Percentiles rank a stretch among this genome's conserved stretches.
These are phyloP conservation scores for Drosophila kikkawai DNA, from an alignment of 1,140 invertebrate species.

Conservation along the genomic window DNA sequence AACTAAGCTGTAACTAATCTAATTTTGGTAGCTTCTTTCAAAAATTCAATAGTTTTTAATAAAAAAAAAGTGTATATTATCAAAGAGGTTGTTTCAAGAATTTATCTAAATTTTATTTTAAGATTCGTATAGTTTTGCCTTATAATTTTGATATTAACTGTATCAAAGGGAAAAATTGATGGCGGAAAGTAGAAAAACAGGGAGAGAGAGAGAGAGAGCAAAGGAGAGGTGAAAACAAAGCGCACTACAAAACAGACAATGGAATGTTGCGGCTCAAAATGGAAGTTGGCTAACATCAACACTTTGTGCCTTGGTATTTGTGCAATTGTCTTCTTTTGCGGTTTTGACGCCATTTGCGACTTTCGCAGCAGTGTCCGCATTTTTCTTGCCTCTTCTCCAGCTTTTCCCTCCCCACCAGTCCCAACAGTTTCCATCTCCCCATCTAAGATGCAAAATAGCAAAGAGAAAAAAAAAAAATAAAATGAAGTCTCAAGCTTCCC, in stretches of 20 bases:
- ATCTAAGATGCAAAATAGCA: slow-evolving; percentile 51
- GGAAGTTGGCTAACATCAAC: slow-evolving; percentile 75
- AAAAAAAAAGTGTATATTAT: background rate
- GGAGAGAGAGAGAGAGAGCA: background rate
- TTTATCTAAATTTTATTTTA: background rate
- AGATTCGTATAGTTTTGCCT: background rate
- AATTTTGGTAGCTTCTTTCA: no score
- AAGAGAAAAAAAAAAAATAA: slow-evolving; percentile 9
- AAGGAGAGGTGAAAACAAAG: slow-evolving; percentile 56
- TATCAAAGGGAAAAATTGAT: slow-evolving; percentile 39
- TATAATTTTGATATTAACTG: slow-evolving; percentile 6
- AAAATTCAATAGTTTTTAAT: background rate
- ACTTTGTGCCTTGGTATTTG: slow-evolving; percentile 46
- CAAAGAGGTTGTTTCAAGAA: no score
- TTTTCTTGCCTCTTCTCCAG: slow-evolving; percentile 39
- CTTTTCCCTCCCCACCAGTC: background rate
- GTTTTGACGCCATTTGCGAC: slow-evolving; percentile 56
- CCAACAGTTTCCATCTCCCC: slow-evolving; percentile 26
- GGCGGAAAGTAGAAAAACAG: slow-evolving; percentile 4
- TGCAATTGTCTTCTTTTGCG: slow-evolving; percentile 71
- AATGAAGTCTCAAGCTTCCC: slow-evolving; percentile 38
- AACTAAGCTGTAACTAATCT: no score
- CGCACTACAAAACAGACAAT: slow-evolving; percentile 75
- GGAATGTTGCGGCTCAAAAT: slow-evolving; percentile 75
- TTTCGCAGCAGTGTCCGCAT: slow-evolving; percentile 78